phyloP scores from a whole-genome alignment of 1,140 invertebrate genomes.

The Drosophila paulistorum region DNA sequence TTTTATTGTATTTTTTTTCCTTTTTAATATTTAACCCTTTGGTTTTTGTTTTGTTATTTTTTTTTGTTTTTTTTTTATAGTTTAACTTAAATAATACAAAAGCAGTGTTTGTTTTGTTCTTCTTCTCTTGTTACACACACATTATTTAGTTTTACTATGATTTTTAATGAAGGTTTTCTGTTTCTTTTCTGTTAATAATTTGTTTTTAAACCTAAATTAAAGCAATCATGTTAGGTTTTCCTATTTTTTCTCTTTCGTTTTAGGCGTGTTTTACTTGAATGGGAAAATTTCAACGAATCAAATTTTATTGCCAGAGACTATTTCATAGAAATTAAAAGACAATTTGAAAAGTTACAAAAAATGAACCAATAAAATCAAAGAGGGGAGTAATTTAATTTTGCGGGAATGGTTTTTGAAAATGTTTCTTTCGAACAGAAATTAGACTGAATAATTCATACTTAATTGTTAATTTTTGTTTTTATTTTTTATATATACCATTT shows the following conservation, averaged over 20 bases:
- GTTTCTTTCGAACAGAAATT: conserved; percentile 41
- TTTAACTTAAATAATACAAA: conserved; percentile 81
- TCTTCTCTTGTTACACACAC: conserved; percentile 69
- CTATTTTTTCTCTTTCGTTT: conserved; percentile 17
- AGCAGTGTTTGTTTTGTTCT: conserved; percentile 74
- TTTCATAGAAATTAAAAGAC: neutral
- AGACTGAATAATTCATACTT: conserved; percentile 58
- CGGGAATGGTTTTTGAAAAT: neutral
- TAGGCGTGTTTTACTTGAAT: conserved; percentile 2
- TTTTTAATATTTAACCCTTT: conserved; percentile 64
- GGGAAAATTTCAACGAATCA: conserved; percentile 39
- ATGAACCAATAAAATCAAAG: neutral
- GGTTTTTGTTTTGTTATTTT: conserved; percentile 42
- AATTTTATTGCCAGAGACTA: conserved; percentile 4
- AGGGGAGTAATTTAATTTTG: neutral
- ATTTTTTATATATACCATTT: conserved; percentile 54
- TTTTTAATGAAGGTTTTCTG: conserved; percentile 59
- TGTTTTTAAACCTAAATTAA: conserved; percentile 72
- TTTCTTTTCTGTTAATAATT: conserved; percentile 31
- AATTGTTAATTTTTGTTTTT: conserved; percentile 58
- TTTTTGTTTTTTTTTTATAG: conserved; percentile 54
- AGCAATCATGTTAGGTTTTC: conserved; percentile 64
- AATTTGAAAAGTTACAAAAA: neutral
- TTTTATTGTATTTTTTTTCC: conserved; percentile 36
- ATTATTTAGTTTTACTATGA: conserved; percentile 61